Evolutionary conservation across 2,888 invertebrate genomes (phyloP).

Genomic region (Helicoverpa assulta): DNA sequence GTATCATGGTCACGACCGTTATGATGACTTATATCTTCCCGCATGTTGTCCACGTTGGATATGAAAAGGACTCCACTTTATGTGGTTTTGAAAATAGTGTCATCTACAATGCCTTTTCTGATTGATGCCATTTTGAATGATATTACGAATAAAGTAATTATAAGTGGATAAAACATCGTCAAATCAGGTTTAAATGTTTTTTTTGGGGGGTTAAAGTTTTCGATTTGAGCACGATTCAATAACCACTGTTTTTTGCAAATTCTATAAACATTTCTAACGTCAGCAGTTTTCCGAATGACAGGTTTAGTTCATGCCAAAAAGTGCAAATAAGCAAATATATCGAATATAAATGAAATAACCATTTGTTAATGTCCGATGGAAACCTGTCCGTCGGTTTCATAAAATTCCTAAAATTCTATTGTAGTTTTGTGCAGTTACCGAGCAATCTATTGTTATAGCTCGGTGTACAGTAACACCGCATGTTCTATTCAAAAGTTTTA

Average conservation of each 20-base stretch:
- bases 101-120: background rate
- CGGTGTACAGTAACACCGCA: slow-evolving; percentile 29
- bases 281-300: background rate
- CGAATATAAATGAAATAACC: slow-evolving; percentile 8
- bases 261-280: background rate
- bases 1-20: slow-evolving; percentile 24
- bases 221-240: background rate
- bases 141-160: too few species aligned
- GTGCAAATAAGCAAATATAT: slow-evolving; percentile 16
- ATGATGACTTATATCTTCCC: slow-evolving; percentile 54
- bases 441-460: slow-evolving; percentile 43
- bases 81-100: slow-evolving; percentile 23
- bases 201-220: background rate
- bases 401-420: slow-evolving; percentile 45
- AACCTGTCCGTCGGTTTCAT: slow-evolving; percentile 28
- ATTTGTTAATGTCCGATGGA: slow-evolving; percentile 19
- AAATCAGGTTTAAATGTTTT: too few species aligned
- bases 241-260: background rate
- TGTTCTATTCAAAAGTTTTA: slow-evolving; percentile 48
- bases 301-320: background rate
- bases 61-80: slow-evolving; percentile 19
- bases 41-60: slow-evolving; percentile 33
- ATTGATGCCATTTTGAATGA: background rate
- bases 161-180: too few species aligned
- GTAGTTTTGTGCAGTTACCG: slow-evolving; percentile 33